Conservation (phyloP, 2,888 invertebrate species). For the Perizoma affinitatum region DNA sequence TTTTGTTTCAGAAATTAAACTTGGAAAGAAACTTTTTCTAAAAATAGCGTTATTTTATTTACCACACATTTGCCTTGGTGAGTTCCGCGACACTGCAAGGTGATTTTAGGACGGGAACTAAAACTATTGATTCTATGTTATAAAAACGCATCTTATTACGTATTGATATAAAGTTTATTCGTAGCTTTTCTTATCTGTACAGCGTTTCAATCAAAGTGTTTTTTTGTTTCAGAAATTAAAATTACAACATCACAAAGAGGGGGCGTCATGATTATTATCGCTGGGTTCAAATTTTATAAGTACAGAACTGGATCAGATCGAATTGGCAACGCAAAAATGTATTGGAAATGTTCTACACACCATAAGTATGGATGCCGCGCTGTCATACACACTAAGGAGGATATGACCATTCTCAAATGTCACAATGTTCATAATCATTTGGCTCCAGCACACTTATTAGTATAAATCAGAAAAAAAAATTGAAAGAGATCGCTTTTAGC, state of each 20-base stretch:
- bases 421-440: constrained; percentile 41
- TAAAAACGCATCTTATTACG: too few species aligned
- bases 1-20: too few species aligned
- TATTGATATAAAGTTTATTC: too few species aligned
- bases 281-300: constrained; percentile 25
- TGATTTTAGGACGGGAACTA: too few species aligned
- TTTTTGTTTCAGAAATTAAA: constrained; percentile 11
- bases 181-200: too few species aligned
- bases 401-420: constrained; percentile 34
- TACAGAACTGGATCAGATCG: constrained; percentile 12
- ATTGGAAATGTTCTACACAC: constrained; percentile 47
- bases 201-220: background rate
- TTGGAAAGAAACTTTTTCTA: too few species aligned
- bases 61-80: too few species aligned
- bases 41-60: too few species aligned
- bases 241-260: constrained; percentile 3
- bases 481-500: too few species aligned
- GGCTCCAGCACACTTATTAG: background rate
- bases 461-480: too few species aligned
- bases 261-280: constrained; percentile 20
- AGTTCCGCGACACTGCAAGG: too few species aligned
- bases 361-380: constrained; percentile 42
- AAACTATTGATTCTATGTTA: too few species aligned
- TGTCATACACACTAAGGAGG: constrained; percentile 30
- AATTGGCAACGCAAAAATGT: constrained; percentile 27